These are phyloP conservation scores for Chionis minor DNA, from an alignment of 2,113 vertebrate genomes.

Conservation along the genomic window DNA sequence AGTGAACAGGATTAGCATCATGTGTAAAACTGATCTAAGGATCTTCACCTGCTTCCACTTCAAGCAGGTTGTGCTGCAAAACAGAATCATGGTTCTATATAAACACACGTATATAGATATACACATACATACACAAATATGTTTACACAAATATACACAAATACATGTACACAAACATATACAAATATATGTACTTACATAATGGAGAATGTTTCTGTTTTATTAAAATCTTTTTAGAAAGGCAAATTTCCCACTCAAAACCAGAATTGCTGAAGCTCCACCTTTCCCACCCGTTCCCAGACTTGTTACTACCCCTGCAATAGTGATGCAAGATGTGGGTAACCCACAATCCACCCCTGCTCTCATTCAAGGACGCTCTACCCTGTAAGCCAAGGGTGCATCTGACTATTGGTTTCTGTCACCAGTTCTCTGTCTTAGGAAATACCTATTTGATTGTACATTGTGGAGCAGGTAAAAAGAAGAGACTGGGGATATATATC, in stretches of 20 bases:
- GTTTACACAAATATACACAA: neutral
- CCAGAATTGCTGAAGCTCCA: neutral
- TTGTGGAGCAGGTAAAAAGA: neutral
- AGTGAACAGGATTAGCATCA: neutral
- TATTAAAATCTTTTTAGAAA: neutral
- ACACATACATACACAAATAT: neutral
- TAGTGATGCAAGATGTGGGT: fast-evolving
- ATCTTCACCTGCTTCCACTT: conserved; percentile 34
- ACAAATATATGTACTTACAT: neutral
- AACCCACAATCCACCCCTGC: neutral
- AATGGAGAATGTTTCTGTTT: neutral
- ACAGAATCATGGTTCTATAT: neutral
- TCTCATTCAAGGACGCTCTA: neutral
- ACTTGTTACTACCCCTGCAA: neutral
- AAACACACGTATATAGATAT: neutral
- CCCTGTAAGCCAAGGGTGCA: neutral
- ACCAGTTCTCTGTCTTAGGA: neutral
- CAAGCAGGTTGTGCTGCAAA: neutral
- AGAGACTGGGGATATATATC: neutral
- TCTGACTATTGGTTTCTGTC: neutral
- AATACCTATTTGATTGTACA: neutral
- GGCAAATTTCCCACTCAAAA: neutral
- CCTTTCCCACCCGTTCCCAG: neutral
- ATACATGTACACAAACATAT: neutral
- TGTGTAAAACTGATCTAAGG: neutral